phyloP scores from a whole-genome alignment of 2,797 vertebrate species.

The Momotus momota region DNA sequence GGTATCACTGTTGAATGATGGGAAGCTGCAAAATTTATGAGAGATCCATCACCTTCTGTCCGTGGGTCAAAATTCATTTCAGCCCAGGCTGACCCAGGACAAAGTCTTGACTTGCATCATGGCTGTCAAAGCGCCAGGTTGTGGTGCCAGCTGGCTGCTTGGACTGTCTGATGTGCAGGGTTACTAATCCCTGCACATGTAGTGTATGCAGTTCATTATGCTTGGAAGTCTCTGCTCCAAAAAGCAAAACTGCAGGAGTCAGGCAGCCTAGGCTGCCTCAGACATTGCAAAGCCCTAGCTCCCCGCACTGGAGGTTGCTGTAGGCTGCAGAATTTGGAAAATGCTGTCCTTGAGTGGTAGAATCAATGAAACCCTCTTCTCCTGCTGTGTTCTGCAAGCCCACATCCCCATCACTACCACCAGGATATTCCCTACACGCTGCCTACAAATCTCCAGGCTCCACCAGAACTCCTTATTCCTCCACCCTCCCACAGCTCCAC shows the following conservation, averaged over 20 bases:
- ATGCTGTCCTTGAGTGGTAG: not conserved
- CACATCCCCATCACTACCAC: not conserved
- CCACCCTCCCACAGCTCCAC: not conserved
- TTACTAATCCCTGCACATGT: not conserved
- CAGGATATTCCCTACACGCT: not conserved
- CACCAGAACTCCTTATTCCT: not conserved
- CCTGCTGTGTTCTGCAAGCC: not conserved
- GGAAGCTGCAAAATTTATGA: not conserved
- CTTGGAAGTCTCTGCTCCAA: not conserved
- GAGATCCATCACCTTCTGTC: not conserved
- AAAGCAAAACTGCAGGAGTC: not conserved
- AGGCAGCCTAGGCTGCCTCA: not conserved
- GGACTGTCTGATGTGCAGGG: not conserved
- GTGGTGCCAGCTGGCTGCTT: not conserved
- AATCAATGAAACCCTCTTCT: not conserved
- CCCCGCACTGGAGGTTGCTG: not conserved
- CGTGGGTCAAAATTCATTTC: not conserved
- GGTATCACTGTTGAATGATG: not conserved
- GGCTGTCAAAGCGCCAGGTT: accelerated
- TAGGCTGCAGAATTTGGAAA: not conserved
- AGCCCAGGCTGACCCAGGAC: not conserved
- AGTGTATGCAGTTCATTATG: not conserved
- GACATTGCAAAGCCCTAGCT: not conserved
- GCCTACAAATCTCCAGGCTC: not conserved
- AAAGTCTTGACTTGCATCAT: not conserved